Percentiles rank a stretch among this genome's conserved stretches.
phyloP scores from a whole-genome alignment of 2,888 invertebrate species.

The Scaptomyza reducta region DNA sequence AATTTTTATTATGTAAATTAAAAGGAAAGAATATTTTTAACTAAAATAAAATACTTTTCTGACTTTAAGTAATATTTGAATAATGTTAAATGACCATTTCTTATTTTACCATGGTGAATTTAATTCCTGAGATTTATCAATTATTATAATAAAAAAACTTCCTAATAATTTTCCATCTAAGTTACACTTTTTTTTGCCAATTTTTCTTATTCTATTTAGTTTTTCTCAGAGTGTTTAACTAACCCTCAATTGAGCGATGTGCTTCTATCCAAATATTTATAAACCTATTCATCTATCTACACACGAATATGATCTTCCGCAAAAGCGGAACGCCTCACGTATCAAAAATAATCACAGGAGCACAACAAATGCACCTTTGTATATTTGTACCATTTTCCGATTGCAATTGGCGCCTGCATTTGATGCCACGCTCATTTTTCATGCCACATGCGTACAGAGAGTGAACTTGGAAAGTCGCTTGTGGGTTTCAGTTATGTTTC shows the following conservation, averaged over 20 bases:
- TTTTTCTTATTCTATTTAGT: background rate
- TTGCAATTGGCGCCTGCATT: slow-evolving; percentile 78
- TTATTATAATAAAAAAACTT: too few relatives aligned
- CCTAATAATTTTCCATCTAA: too few relatives aligned
- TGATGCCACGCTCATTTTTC: slow-evolving; percentile 62
- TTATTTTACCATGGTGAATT: too few relatives aligned
- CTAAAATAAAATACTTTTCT: too few relatives aligned
- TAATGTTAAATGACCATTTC: too few relatives aligned
- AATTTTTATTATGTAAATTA: too few relatives aligned
- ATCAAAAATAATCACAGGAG: slow-evolving; percentile 57
- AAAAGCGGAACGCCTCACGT: slow-evolving; percentile 41
- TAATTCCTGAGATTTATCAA: too few relatives aligned
- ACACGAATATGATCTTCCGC: slow-evolving; percentile 34
- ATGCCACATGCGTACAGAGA: slow-evolving; percentile 33
- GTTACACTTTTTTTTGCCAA: background rate
- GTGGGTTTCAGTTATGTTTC: slow-evolving; percentile 20
- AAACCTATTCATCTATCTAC: slow-evolving; percentile 75
- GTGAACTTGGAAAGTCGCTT: slow-evolving; percentile 10
- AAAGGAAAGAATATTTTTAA: too few relatives aligned
- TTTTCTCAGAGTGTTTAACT: background rate
- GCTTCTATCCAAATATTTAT: slow-evolving; percentile 78
- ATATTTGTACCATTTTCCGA: slow-evolving; percentile 18
- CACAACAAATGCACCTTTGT: slow-evolving; percentile 29
- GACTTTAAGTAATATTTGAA: too few relatives aligned
- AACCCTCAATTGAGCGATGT: slow-evolving; percentile 60